These are phyloP conservation scores for Drosophila flavopinicola DNA, from an alignment of 2,888 invertebrate genomes.

Conservation along the genomic window DNA sequence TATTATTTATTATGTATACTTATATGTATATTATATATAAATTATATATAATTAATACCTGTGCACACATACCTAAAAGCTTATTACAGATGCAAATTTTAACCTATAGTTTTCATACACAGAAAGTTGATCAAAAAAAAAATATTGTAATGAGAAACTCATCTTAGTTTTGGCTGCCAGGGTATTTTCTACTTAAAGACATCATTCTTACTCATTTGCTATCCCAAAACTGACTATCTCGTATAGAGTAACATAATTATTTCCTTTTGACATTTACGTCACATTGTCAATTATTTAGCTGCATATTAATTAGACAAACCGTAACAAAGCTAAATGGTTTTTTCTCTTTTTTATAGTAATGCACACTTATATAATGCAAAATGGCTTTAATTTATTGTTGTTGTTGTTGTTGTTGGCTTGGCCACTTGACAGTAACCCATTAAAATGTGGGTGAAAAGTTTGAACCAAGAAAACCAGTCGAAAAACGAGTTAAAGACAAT, in stretches of 20 bases:
- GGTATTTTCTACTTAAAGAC: neutral
- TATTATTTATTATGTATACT: too few species aligned
- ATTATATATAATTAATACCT: too few species aligned
- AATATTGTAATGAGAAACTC: too few species aligned
- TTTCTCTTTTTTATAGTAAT: constrained; percentile 26
- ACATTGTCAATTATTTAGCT: constrained; percentile 60
- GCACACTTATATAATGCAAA: constrained; percentile 58
- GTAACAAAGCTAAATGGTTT: constrained; percentile 34
- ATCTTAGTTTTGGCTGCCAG: too few species aligned
- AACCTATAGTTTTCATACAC: too few species aligned
- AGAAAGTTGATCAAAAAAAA: too few species aligned
- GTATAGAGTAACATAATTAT: constrained; percentile 19
- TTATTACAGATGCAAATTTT: too few species aligned
- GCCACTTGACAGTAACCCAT: constrained; percentile 54
- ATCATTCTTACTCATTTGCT: neutral
- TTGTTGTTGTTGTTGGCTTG: constrained; percentile 19
- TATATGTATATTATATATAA: too few species aligned
- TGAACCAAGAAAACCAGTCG: constrained; percentile 22
- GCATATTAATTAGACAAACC: constrained; percentile 62
- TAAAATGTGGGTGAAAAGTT: constrained; percentile 63
- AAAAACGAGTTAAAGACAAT: constrained; percentile 18
- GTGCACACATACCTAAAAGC: too few species aligned
- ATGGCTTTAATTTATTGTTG: constrained; percentile 40
- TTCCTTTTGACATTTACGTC: constrained; percentile 46
- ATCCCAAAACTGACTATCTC: neutral